Evolutionary conservation across 2,113 vertebrate genomes (phyloP).

Genomic region (Cyprinus carpio): DNA sequence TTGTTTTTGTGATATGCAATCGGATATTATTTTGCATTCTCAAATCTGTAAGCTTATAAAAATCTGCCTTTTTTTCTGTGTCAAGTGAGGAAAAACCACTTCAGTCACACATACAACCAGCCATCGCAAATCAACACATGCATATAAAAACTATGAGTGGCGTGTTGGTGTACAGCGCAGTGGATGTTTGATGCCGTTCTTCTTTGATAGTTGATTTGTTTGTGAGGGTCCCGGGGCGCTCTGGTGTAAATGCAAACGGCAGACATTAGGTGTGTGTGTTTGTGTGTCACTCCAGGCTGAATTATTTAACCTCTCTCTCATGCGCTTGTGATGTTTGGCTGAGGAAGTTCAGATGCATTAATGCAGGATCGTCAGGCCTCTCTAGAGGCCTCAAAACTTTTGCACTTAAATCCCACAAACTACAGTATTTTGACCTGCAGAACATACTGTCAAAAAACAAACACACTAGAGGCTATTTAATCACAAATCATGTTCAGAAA

Average conservation of each 20-base stretch:
- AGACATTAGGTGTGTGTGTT: neutral
- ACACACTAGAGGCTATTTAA: neutral
- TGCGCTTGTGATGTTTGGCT: slow-evolving; percentile 28
- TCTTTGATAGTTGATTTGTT: slow-evolving; percentile 8
- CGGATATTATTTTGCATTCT: slow-evolving; percentile 30
- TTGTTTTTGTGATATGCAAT: neutral
- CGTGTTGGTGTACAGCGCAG: neutral
- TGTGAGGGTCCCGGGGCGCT: neutral
- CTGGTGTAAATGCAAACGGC: slow-evolving; percentile 19
- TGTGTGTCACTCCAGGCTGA: slow-evolving; percentile 27
- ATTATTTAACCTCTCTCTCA: slow-evolving; percentile 37
- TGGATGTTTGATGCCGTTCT: neutral
- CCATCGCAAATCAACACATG: neutral
- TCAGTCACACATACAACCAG: neutral
- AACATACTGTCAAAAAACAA: neutral
- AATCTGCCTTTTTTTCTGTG: neutral
- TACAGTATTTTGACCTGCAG: neutral
- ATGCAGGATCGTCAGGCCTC: neutral
- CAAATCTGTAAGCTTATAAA: slow-evolving; percentile 26
- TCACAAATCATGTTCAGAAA: neutral
- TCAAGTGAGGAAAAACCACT: neutral
- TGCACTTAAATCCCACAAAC: neutral
- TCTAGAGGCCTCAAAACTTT: neutral
- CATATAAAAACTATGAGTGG: neutral
- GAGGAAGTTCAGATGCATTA: slow-evolving; percentile 18